Conservation (phyloP, 2,888 invertebrate genomes). For the Arrhopalites spinosus region DNA sequence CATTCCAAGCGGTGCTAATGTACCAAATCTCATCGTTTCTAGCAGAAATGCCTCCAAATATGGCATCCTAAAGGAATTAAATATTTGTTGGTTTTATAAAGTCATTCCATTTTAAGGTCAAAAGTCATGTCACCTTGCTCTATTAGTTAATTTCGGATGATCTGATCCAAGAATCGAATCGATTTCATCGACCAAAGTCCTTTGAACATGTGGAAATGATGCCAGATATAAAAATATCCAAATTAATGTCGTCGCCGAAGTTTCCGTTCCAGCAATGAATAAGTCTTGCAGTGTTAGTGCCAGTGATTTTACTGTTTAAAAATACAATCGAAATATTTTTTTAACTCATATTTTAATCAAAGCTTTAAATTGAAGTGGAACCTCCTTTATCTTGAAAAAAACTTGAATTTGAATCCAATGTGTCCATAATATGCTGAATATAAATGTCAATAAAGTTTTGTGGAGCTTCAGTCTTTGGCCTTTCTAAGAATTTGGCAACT, state of each 20-base stretch:
- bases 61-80: background rate
- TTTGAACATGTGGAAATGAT: background rate
- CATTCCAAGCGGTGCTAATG: conserved; percentile 48
- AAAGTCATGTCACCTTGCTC: background rate
- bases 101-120: background rate
- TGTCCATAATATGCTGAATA: conserved; percentile 36
- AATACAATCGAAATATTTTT: too few species aligned
- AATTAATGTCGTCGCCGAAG: background rate
- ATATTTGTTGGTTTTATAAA: background rate
- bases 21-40: conserved; percentile 44
- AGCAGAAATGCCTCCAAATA: background rate
- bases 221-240: background rate
- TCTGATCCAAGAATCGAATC: background rate
- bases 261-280: background rate
- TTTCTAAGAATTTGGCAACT: too few species aligned
- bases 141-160: background rate
- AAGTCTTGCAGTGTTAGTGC: background rate
- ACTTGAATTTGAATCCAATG: conserved; percentile 34
- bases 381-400: conserved; percentile 44
- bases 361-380: too few species aligned
- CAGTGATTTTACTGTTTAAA: too few species aligned
- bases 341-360: too few species aligned
- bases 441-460: conserved; percentile 35
- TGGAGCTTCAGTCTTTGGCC: background rate
- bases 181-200: background rate